These are phyloP conservation scores for Mythimna impura DNA, from an alignment of 2,888 invertebrate species.

Conservation along the genomic window DNA sequence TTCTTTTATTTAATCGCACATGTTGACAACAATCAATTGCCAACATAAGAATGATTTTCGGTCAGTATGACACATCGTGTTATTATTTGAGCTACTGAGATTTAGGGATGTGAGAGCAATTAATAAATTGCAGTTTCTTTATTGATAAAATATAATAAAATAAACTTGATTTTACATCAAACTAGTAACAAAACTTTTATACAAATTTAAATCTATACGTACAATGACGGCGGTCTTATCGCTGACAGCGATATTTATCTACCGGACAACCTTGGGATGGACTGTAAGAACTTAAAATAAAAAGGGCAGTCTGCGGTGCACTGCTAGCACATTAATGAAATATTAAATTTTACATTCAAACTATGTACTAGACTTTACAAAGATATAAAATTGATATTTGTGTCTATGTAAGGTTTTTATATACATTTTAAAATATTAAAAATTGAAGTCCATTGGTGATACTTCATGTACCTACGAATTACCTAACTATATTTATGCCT, in stretches of 20 bases:
- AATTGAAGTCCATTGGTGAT: neutral
- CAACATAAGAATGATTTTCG: neutral
- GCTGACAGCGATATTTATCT: too few species aligned
- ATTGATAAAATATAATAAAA: neutral
- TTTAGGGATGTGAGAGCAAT: neutral
- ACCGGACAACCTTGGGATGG: too few species aligned
- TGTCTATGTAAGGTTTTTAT: neutral
- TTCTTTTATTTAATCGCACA: neutral
- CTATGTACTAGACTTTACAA: too few species aligned
- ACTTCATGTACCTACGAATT: too few species aligned
- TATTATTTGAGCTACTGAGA: constrained; percentile 1
- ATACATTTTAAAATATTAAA: neutral
- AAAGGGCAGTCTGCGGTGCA: too few species aligned
- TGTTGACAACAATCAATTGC: neutral
- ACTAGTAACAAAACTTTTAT: too few species aligned
- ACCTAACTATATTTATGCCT: neutral
- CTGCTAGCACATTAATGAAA: too few species aligned
- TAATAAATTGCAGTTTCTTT: neutral
- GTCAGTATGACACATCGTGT: neutral
- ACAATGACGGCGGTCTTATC: too few species aligned
- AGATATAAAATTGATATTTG: neutral
- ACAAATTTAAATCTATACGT: too few species aligned
- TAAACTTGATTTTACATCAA: too few species aligned
- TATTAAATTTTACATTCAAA: too few species aligned
- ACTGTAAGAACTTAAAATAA: too few species aligned